phyloP scores from a whole-genome alignment of 1,140 invertebrate species.

The Leucophenga varia region DNA sequence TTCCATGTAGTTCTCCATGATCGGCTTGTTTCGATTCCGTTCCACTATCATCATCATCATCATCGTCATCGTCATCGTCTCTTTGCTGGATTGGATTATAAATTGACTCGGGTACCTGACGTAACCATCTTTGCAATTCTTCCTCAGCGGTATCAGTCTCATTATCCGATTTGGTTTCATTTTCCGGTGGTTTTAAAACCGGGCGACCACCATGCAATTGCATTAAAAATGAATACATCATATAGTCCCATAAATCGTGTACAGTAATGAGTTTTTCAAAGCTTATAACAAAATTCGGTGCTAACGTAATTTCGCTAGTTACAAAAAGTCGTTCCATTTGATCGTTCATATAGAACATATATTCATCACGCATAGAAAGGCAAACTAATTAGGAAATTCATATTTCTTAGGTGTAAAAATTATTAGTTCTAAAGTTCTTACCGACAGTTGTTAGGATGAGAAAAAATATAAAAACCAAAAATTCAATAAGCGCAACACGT shows the following conservation, averaged over 20 bases:
- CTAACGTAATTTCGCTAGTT: slow-evolving; percentile 22
- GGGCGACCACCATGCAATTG: slow-evolving; percentile 32
- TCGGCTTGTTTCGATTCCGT: background rate
- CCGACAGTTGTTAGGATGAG: slow-evolving; percentile 37
- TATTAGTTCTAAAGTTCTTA: slow-evolving; percentile 14
- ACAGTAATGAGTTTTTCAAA: slow-evolving; percentile 39
- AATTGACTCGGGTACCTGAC: no score
- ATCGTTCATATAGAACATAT: slow-evolving; percentile 50
- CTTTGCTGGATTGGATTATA: background rate
- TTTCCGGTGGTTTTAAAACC: background rate
- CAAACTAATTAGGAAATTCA: slow-evolving; percentile 20
- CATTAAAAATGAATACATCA: slow-evolving; percentile 26
- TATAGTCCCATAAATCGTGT: slow-evolving; percentile 42
- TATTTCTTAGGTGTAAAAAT: background rate
- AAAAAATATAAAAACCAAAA: slow-evolving; percentile 41
- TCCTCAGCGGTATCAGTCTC: background rate
- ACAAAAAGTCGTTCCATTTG: slow-evolving; percentile 37
- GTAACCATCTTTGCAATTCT: no score
- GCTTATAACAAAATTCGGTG: slow-evolving; percentile 22
- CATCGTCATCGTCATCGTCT: background rate
- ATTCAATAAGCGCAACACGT: slow-evolving; percentile 35
- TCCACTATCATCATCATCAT: background rate
- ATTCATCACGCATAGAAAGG: slow-evolving; percentile 34
- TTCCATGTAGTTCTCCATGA: no score
- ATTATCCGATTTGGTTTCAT: background rate